These are phyloP conservation scores for Cyclura pinguis DNA, from an alignment of 2,797 vertebrate species.

Conservation along the genomic window DNA sequence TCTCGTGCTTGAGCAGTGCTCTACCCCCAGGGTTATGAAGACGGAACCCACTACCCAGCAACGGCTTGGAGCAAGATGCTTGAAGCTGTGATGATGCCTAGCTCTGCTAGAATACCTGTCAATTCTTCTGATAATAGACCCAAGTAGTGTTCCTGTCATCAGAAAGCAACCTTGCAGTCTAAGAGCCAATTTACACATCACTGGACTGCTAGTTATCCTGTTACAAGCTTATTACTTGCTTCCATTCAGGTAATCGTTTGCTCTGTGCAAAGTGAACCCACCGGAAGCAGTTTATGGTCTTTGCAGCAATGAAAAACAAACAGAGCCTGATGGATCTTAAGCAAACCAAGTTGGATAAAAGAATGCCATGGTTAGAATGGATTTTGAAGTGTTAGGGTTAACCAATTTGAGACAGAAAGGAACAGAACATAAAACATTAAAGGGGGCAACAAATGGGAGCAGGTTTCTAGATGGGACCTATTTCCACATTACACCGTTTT, in stretches of 20 bases:
- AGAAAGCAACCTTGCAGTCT: neutral
- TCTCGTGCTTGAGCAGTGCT: neutral
- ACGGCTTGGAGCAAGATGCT: neutral
- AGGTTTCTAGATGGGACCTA: too few species aligned
- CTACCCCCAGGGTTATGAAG: too few species aligned
- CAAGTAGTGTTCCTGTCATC: neutral
- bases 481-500: too few species aligned
- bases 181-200: neutral
- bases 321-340: neutral
- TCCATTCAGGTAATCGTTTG: neutral
- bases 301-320: neutral
- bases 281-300: neutral
- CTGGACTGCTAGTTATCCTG: neutral
- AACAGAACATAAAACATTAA: neutral
- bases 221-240: neutral
- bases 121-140: neutral
- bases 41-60: neutral
- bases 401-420: neutral
- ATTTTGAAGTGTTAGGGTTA: neutral
- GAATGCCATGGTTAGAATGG: neutral
- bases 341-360: neutral
- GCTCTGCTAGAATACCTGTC: neutral
- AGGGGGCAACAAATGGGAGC: neutral
- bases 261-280: neutral
- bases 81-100: neutral